A percentile compares a stretch with the other conserved stretches of the same genome.
phyloP scores from a whole-genome alignment of 1,140 invertebrate species.

The Drosophila quadrilineata region DNA sequence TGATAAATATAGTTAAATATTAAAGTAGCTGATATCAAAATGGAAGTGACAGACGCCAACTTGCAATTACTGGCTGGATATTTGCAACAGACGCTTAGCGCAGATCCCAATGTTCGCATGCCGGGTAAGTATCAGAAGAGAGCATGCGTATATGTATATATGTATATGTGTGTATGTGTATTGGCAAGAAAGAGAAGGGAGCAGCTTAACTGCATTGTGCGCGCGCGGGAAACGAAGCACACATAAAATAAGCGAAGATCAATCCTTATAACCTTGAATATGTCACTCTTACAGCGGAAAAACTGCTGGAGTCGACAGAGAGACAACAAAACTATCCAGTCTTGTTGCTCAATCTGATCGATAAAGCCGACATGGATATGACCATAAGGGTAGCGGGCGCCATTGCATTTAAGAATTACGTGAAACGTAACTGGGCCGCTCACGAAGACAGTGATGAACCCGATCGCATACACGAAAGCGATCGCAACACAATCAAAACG shows the following conservation, averaged over 20 bases:
- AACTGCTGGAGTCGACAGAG: conserved; percentile 95
- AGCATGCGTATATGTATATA: conserved; percentile 13
- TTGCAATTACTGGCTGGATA: conserved; percentile 90
- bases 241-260: too few species aligned
- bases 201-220: neutral
- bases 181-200: conserved; percentile 10
- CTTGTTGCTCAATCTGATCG: conserved; percentile 91
- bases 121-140: conserved; percentile 87
- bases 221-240: conserved; percentile 58
- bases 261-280: too few species aligned
- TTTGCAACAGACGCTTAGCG: conserved; percentile 93
- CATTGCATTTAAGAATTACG: conserved; percentile 97
- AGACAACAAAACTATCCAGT: conserved; percentile 95
- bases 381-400: conserved; percentile 93
- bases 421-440: conserved; percentile 94
- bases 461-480: conserved; percentile 91
- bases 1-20: conserved; percentile 25
- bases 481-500: conserved; percentile 91
- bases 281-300: conserved; percentile 93
- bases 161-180: conserved; percentile 7
- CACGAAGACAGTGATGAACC: conserved; percentile 88
- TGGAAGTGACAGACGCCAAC: conserved; percentile 93
- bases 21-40: conserved; percentile 71
- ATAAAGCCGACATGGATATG: conserved; percentile 89
- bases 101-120: conserved; percentile 89